Evolutionary conservation across 2,888 invertebrate genomes (phyloP), one percentile per base, ranked within the genome.

Genomic region (Caenorhabditis sp.): DNA sequence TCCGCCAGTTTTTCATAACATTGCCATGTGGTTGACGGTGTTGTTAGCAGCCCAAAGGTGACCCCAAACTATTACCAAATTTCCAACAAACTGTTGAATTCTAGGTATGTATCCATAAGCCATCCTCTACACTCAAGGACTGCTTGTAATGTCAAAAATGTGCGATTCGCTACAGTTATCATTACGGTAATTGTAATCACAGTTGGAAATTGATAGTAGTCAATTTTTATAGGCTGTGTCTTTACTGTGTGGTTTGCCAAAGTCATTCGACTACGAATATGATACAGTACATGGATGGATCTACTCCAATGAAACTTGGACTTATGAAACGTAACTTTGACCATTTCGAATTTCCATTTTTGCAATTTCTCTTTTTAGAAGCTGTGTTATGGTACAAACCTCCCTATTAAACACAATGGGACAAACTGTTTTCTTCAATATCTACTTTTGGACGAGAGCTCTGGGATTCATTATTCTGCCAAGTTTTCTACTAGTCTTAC

Each of bases 11-110:
- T 96, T 96, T 93, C 97, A 97, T 93, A 96, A 97, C 16, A 96
- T 96, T 5, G 96, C 96, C 89, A 96, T 97, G 88, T 97, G 97
- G 97, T 93, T 97, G 89, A 97, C 97, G 0, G 94, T 97, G 87
- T 95, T 96, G 0, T 93, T 97, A 83, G 97, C 97, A 0, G 95
- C 96, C 22, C 97, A 97, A 93, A 94, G 97, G 88, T 91, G 22
- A 35, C 14, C n/a, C 12, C 14, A 31, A 35, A 35, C 7, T 3
- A 5, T 16, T 19, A 24, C 8, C 24, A 28, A 28, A 3, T 10
- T 44, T 22, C n/a, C 0, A 41, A 41, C 7, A 38, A 35, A 44
- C 4, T 16, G 19, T 64, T 44, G 44, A 22, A 10, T 63, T 89
- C 38, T 79, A 91, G 91, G 64, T 97, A 97, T 94, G 96, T 97